A percentile compares a stretch with the other conserved stretches of the same genome.
Evolutionary conservation across 2,797 vertebrate genomes (phyloP).

Genomic region (Platalea minor): DNA sequence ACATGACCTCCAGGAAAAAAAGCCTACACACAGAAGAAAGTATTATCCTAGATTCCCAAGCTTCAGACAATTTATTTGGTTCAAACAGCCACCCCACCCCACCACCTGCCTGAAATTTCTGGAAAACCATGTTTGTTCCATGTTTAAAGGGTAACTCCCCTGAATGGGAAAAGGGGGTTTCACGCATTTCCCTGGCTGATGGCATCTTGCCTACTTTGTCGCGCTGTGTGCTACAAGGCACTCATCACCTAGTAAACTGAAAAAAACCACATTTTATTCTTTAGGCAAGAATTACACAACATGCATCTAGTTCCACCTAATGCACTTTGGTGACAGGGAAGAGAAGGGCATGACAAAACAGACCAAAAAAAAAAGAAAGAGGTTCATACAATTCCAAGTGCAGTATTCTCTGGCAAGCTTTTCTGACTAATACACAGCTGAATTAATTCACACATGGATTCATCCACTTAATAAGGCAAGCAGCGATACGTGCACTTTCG

Average conservation of each 20-base stretch:
- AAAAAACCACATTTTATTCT: not conserved
- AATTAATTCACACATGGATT: not conserved
- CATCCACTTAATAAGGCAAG: not conserved
- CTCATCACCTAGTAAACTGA: not conserved
- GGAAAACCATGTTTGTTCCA: not conserved
- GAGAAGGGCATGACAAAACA: not conserved
- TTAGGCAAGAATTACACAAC: not conserved
- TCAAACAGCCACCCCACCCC: not conserved
- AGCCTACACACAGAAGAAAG: not conserved
- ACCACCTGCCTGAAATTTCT: not conserved
- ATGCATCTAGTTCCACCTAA: not conserved
- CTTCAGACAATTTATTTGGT: not conserved
- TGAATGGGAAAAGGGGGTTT: not conserved
- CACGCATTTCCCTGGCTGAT: not conserved
- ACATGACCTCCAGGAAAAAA: not conserved
- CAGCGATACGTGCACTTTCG: not conserved
- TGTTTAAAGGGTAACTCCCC: not conserved
- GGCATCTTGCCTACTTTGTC: not conserved
- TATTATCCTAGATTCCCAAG: not conserved
- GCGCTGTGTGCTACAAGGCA: not conserved
- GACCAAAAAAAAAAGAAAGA: not conserved
- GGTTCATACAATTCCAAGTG: not conserved
- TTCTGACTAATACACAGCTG: not conserved
- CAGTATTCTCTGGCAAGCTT: not conserved
- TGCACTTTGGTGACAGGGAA: rapidly evolving